These are phyloP conservation scores for Lacerta agilis DNA, from an alignment of 2,797 vertebrate genomes.

Conservation along the genomic window DNA sequence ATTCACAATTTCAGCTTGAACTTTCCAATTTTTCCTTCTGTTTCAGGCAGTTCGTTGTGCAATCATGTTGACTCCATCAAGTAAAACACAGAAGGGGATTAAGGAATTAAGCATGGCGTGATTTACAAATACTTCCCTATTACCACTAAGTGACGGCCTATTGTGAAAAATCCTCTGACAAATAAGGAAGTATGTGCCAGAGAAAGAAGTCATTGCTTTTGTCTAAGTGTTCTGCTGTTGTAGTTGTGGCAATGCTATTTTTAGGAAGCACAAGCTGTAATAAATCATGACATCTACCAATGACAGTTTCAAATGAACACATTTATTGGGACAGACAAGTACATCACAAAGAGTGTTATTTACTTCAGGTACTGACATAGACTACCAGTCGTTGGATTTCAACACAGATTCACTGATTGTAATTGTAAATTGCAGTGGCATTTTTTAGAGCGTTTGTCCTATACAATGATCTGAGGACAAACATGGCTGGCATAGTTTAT, in stretches of 20 bases:
- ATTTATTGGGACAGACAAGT: conserved; percentile 90
- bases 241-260: conserved; percentile 40
- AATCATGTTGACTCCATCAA: not conserved
- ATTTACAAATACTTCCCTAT: conserved; percentile 6
- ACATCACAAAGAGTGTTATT: conserved; percentile 82
- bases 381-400: conserved; percentile 83
- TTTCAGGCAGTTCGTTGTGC: not conserved
- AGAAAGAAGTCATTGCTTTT: conserved; percentile 22
- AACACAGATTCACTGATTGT: conserved; percentile 72
- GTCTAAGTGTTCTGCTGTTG: conserved; percentile 33
- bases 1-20: not conserved
- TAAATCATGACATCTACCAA: conserved; percentile 87
- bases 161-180: conserved; percentile 15
- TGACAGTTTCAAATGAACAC: conserved; percentile 88
- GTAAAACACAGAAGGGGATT: not conserved
- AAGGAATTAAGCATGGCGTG: not conserved
- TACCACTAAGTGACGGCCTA: conserved; percentile 10
- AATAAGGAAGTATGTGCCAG: conserved; percentile 1
- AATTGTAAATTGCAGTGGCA: conserved; percentile 73
- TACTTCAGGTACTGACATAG: conserved; percentile 80
- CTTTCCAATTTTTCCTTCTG: not conserved
- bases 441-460: conserved; percentile 79
- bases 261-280: conserved; percentile 72
- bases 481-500: conserved; percentile 17
- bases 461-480: conserved; percentile 62